Conservation (phyloP, 1,140 invertebrate genomes). For the Heliconius nattereri region DNA sequence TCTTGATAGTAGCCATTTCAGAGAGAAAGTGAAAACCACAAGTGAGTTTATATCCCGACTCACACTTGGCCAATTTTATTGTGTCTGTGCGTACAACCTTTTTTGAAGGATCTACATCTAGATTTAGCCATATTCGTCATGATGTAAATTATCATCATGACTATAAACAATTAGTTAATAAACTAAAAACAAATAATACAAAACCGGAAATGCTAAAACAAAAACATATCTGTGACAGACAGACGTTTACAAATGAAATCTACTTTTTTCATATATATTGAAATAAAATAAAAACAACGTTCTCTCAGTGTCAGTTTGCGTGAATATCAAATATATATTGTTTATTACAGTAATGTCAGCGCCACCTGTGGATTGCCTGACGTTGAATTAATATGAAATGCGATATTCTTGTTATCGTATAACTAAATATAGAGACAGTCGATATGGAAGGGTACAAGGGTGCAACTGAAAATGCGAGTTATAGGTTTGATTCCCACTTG, state of each 20-base stretch:
- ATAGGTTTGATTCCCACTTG: not conserved
- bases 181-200: not conserved
- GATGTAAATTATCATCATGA: no score
- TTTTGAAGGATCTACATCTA: no score
- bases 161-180: no score
- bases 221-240: not conserved
- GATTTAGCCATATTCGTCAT: no score
- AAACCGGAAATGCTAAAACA: not conserved
- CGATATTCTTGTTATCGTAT: conserved; percentile 2
- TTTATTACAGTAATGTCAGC: not conserved
- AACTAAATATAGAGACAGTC: not conserved
- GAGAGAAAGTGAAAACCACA: no score
- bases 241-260: not conserved
- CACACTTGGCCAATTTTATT: no score
- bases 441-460: no score
- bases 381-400: not conserved
- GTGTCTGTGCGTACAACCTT: no score
- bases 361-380: not conserved
- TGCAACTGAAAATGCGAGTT: not conserved
- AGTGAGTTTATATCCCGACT: no score
- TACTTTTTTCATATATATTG: not conserved
- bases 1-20: no score
- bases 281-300: conserved; percentile 6
- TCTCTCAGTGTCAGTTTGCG: not conserved
- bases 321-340: conserved; percentile 5